Base-by-base conservation (phyloP, 1,140 invertebrate species). In the Planococcus citri region DNA sequence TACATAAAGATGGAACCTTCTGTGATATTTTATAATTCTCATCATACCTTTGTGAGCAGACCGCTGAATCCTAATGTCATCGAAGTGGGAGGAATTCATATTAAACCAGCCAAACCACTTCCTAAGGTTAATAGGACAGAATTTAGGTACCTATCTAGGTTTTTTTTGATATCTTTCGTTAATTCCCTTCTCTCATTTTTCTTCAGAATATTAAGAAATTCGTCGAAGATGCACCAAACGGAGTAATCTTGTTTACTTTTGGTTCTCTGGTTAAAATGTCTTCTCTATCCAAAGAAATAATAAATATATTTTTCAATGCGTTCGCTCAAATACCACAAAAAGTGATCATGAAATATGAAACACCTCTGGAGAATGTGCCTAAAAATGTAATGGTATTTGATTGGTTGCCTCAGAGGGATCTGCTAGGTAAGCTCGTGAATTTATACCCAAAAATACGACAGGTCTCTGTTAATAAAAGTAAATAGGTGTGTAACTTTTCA, bases 341-440 rank as follows among this genome's bases (percentile, higher is more conserved):
- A 58, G 78, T 86, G 1, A 70, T 87, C 12, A 86, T 84, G 83
- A 87, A 86, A 74, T 82, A 82, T 74, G 85, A 86, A 73, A 75
- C 77, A 14, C 80, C 82, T 22, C 74, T 67, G 0, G 75, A 85
- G 71, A 74, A 75, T 1, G 75, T 77, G 71, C 78, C 82, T 0
- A 70, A 79, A 2, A 86, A 88, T 75, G 79, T 88, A 9, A 77
- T 82, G 24, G 76, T 80, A 0, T 81, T 81, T 70, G 80, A 83
- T 60, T 87, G 86, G 85, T 73, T 86, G 20, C 85, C 85, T 0
- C 86, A 88, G 73, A 79, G 80, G 68, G 81, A 83, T 71, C 75
- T 85, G 68, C 76, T 85, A 70, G 78, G 82, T 83, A 75, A 72
- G n/a, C 17, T n/a, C 41, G 12, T 33, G 41, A 51, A 51, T 51